Evolutionary conservation across 1,140 invertebrate genomes (phyloP), one percentile per base, ranked within the genome.

Genomic region (Philopotamus ludificatus): DNA sequence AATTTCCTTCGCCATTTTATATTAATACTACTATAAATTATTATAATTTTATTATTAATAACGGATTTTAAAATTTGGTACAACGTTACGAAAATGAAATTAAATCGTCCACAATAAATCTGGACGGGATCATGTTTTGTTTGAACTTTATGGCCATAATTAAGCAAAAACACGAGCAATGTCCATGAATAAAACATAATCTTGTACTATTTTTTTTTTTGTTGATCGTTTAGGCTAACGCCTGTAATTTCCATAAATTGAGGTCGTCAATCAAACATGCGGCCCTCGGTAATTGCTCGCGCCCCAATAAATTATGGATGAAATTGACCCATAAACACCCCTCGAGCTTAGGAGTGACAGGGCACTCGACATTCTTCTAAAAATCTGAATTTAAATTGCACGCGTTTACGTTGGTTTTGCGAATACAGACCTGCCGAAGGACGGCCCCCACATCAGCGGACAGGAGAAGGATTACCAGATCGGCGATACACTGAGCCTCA

Each of bases 401-500:
- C n/a, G 34, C n/a, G n/a, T n/a, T n/a, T n/a, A n/a, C n/a, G n/a
- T n/a, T n/a, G n/a, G n/a, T n/a, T n/a, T n/a, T 23, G 9, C 22
- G 21, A 20, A 16, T 78, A n/a, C 79, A 93, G 91, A 85, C 77
- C 75, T 91, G 63, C 89, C 90, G 2, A 82, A 85, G 65, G 87
- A 89, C 71, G 88, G 86, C 16, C 91, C 91, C 2, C 83, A 83
- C 73, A 93, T 93, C 77, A 87, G 84, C 21, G 90, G 91, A 1
- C 87, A 90, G 69, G 85, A 90, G 73, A 82, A 86, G 74, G 85
- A 90, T 74, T 88, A 91, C 74, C 85, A 89, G 75, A 87, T 86
- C 72, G 91, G 90, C 28, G 90, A 93, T 73, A 85, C 86, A 60
- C 82, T 93, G 66, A 87, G 87, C 73, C 78, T 93, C 59, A 93